Evolutionary conservation across 2,888 invertebrate species (phyloP).

Genomic region (Agriopis aurantiaria): DNA sequence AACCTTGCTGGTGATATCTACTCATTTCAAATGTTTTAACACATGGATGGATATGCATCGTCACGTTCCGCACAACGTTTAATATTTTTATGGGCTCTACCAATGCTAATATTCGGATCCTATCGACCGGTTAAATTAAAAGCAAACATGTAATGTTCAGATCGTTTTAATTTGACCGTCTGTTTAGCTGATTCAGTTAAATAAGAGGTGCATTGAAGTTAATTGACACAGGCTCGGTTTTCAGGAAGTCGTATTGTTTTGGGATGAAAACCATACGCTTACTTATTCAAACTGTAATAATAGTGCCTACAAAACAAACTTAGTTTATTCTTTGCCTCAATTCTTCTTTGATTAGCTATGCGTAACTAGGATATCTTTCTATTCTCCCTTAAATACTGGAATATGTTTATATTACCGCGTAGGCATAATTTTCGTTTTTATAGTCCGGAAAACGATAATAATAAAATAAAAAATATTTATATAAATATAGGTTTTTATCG

Average conservation of each 20-base stretch:
- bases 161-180: slow-evolving; percentile 24
- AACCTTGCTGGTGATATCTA: slow-evolving; percentile 41
- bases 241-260: slow-evolving; percentile 13
- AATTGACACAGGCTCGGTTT: slow-evolving; percentile 11
- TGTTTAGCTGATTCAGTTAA: slow-evolving; percentile 22
- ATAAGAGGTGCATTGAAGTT: slow-evolving; percentile 9
- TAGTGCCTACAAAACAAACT: not conserved
- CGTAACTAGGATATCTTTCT: not conserved
- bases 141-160: slow-evolving; percentile 51
- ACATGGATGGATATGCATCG: slow-evolving; percentile 60
- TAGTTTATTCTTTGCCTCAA: too few relatives aligned
- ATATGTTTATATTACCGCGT: not conserved
- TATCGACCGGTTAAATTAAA: slow-evolving; percentile 59
- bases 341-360: not conserved
- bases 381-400: not conserved
- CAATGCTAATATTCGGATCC: slow-evolving; percentile 42
- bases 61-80: slow-evolving; percentile 61
- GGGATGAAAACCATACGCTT: not conserved
- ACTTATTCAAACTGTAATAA: too few relatives aligned
- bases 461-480: too few relatives aligned
- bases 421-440: too few relatives aligned
- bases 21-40: slow-evolving; percentile 48
- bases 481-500: too few relatives aligned
- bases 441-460: too few relatives aligned
- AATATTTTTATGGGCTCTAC: slow-evolving; percentile 60